Evolutionary conservation across 2,113 vertebrate genomes (phyloP), one percentile per base, ranked within the genome.

Genomic region (Formicarius rufipectus): DNA sequence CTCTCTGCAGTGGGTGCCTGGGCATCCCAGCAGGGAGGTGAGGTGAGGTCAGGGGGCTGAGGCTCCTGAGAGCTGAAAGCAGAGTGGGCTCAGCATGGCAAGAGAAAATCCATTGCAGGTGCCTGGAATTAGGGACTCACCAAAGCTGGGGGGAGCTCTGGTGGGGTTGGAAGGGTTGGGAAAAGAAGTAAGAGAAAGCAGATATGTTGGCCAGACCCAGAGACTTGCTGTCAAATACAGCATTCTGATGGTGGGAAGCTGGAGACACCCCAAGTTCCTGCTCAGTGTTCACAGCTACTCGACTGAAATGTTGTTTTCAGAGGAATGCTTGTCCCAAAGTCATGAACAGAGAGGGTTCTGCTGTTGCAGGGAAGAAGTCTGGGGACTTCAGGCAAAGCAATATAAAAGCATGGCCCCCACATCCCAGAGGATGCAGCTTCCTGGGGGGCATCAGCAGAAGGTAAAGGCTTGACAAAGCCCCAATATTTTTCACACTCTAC

Each of bases 381-480:
- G 72, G 59, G 13, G 31, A 52, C 27, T 7, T 62, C 68, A 49
- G 33, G 11, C n/a, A 60, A 23, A 28, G 37, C 14, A 15, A 6
- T 12, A 37, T 7, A 7, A 84, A 80, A 20, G 12, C 12, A 17
- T 4, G 16, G 16, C 23, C 7, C 37, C 5, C 0, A 0, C 30
- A 45, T 50, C 47, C 31, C 17, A 35, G 76, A 44, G 12, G 2
- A 4, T 19, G 21, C 50, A 59, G 25, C 11, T 78, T 20, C 52
- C 27, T 47, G 22, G 30, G 30, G 5, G 3, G 10, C 2, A 18
- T 31, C 84, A 87, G 60, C 16, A 74, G 42, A 50, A 71, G 11
- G 22, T 2, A 53, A 64, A 50, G 19, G 19, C 4, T 62, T 66
- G 22, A 62, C 7, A 87, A 82, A 87, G 4, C 7, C 56, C 23